Evolutionary conservation across 1,140 invertebrate species (phyloP), one percentile per base, ranked within the genome.

Genomic region (Drosophila melanica): DNA sequence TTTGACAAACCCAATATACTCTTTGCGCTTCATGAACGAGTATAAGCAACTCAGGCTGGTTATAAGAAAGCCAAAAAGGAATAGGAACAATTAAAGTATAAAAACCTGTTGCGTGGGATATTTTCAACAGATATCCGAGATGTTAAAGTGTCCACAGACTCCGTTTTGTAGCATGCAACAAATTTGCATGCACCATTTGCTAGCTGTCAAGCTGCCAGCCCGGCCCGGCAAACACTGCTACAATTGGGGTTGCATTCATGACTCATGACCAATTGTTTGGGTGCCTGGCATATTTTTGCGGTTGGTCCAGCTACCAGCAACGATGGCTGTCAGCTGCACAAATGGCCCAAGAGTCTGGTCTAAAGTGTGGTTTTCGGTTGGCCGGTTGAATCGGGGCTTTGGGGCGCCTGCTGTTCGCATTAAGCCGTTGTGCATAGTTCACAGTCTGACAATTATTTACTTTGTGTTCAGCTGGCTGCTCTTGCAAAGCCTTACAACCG

Each of bases 71-170:
- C 54, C 1, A 30, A 53, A 47, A 41, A 50, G 4, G 5, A 14
- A 42, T 7, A 51, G 11, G 14, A 58, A 57, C 20, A 30, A 71
- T 48, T 18, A 1, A n/a, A 64, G 23, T 20, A 20, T 18, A 50
- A 63, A 81, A 86, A 86, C 82, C 82, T 86, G 82, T 87, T 86
- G 82, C 82, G 79, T 86, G 82, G 82, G 82, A 86, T 79, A 81
- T 27, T 72, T 72, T 23, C 8, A 14, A 10, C 8, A 60, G 14
- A 42, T 60, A 58, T 58, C 9, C 16, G 12, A 47, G 44, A 55
- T 59, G 60, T 60, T 41, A 20, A 39, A 54, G 50, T 73, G 55
- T 44, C 20, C 55, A 45, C 55, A 58, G 55, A 45, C 16, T 47
- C 57, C 48, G 57, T 50, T 69, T 63, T 62, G 71, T 62, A 41